Conservation (phyloP, 1,140 invertebrate genomes). For the Saxidomus purpurata region DNA sequence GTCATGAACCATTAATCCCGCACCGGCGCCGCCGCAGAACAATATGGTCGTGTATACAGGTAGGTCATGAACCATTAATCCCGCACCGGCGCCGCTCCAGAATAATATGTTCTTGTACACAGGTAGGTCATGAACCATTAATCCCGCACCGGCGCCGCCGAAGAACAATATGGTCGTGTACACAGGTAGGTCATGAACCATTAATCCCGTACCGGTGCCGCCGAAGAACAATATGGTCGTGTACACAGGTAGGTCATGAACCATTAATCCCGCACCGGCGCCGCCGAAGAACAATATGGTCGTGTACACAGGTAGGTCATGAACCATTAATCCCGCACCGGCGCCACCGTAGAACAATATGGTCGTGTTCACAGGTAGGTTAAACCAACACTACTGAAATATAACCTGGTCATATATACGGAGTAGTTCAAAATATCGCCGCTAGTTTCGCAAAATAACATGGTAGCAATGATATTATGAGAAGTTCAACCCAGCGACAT, state of each 20-base stretch:
- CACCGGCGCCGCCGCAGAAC: neutral
- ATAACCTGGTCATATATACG: constrained; percentile 45
- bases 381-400: neutral
- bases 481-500: too few species aligned
- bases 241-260: constrained; percentile 25
- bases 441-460: too few species aligned
- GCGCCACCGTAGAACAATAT: neutral
- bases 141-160: neutral
- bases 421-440: too few species aligned
- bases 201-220: neutral
- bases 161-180: constrained; percentile 43
- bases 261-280: neutral
- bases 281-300: constrained; percentile 10
- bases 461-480: too few species aligned
- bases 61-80: neutral
- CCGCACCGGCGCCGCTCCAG: neutral
- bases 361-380: constrained; percentile 45
- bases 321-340: neutral
- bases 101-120: constrained; percentile 52
- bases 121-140: constrained; percentile 2
- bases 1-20: neutral
- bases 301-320: constrained; percentile 40
- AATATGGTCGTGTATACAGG: constrained; percentile 50
- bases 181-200: constrained; percentile 6
- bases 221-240: constrained; percentile 23